phyloP scores from a whole-genome alignment of 1,140 invertebrate genomes.

The Solenopsis invicta region DNA sequence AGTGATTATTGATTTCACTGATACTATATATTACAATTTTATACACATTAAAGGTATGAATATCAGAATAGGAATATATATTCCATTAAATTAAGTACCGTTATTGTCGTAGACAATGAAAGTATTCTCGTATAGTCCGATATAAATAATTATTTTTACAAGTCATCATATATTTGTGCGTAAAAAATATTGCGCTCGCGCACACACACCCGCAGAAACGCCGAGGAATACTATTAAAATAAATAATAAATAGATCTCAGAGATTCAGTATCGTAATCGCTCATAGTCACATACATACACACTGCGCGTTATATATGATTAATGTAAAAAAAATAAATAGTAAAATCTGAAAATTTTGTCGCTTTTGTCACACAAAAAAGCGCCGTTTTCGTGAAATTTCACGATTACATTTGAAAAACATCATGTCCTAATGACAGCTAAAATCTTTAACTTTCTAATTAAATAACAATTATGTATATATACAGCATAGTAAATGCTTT shows the following conservation, averaged over 20 bases:
- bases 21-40: constrained; percentile 84
- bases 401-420: constrained; percentile 55
- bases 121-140: constrained; percentile 81
- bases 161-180: constrained; percentile 78
- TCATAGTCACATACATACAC: constrained; percentile 79
- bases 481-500: constrained; percentile 50
- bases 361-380: constrained; percentile 18
- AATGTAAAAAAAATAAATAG: constrained; percentile 72
- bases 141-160: constrained; percentile 87
- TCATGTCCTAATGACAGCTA: constrained; percentile 44
- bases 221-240: constrained; percentile 81
- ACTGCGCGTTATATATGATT: constrained; percentile 70
- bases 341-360: constrained; percentile 49
- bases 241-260: constrained; percentile 86
- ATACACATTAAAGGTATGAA: constrained; percentile 83
- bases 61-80: constrained; percentile 80
- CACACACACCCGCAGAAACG: constrained; percentile 75
- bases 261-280: constrained; percentile 77
- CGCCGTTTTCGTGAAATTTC: constrained; percentile 50
- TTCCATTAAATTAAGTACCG: constrained; percentile 85
- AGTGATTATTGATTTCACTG: not conserved
- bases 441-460: constrained; percentile 39
- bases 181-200: constrained; percentile 82
- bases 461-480: constrained; percentile 45
- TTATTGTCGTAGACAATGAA: constrained; percentile 78